These are phyloP conservation scores for Semnornis frantzii DNA, from an alignment of 2,113 vertebrate species.

Conservation along the genomic window DNA sequence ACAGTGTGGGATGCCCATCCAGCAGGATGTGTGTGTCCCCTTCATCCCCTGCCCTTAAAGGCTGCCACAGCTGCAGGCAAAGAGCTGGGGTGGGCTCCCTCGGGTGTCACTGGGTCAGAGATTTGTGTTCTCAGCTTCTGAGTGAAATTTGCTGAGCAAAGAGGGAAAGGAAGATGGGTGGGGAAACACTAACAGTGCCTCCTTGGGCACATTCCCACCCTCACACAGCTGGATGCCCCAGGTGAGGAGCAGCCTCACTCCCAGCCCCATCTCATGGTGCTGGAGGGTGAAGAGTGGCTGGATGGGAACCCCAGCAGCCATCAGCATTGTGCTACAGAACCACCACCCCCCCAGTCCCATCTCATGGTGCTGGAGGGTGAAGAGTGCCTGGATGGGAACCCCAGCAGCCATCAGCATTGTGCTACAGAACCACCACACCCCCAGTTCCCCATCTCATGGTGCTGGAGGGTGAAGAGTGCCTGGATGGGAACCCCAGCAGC, in stretches of 20 bases:
- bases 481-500: neutral
- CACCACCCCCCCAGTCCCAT: rapidly evolving
- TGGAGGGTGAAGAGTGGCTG: neutral
- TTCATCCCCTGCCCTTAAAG: neutral
- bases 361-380: rapidly evolving
- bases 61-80: neutral
- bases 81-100: neutral
- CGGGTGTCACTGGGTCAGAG: neutral
- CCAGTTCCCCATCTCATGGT: rapidly evolving
- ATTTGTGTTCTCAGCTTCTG: neutral
- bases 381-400: neutral
- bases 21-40: neutral
- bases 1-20: too few relatives aligned
- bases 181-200: rapidly evolving
- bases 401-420: neutral
- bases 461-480: too few relatives aligned
- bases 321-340: rapidly evolving
- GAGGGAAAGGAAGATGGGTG: neutral
- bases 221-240: rapidly evolving
- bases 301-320: neutral
- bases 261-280: rapidly evolving
- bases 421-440: neutral
- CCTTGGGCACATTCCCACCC: rapidly evolving
- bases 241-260: rapidly evolving
- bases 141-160: neutral